Percentiles rank a stretch among this genome's conserved stretches.
phyloP scores from a whole-genome alignment of 53 echinoderm and acorn worm species.

The Patiria pectinifera region DNA sequence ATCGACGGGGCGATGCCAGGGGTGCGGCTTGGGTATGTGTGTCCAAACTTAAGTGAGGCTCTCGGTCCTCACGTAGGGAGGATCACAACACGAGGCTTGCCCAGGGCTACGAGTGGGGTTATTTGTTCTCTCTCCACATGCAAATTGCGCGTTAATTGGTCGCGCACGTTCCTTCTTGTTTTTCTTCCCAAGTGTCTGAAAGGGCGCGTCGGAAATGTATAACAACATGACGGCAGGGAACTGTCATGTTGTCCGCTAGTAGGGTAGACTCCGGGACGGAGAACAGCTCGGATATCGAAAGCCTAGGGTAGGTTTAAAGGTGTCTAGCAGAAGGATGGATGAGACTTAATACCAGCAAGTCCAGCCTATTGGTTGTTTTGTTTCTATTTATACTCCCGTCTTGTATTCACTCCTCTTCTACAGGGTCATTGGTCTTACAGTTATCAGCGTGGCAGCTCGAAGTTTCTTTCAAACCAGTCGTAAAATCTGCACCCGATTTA shows the following conservation, averaged over 20 bases:
- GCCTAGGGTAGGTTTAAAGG: not conserved
- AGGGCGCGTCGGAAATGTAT: not conserved
- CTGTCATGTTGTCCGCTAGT: not conserved
- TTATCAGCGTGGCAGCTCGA: too few species aligned
- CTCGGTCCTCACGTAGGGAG: not conserved
- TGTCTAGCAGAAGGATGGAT: not conserved
- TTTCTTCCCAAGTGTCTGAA: not conserved
- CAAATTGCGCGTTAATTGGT: slow-evolving; percentile 32
- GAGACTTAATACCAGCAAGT: too few species aligned
- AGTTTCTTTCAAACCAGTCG: too few species aligned
- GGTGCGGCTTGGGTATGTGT: slow-evolving; percentile 31
- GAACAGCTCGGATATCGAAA: not conserved
- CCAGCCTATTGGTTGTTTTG: too few species aligned
- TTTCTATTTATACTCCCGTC: too few species aligned
- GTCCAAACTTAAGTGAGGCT: slow-evolving; percentile 10
- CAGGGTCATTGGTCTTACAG: too few species aligned
- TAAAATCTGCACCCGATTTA: not conserved
- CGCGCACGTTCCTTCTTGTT: not conserved
- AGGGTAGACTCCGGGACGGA: not conserved
- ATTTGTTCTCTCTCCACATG: not conserved
- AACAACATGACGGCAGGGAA: not conserved
- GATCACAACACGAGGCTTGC: not conserved
- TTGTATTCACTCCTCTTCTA: too few species aligned
- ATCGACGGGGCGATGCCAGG: slow-evolving; percentile 7
- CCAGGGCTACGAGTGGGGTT: not conserved